Evolutionary conservation across 2,113 vertebrate species (phyloP), one percentile per base, ranked within the genome.

Genomic region (Poeciliopsis prolifica): DNA sequence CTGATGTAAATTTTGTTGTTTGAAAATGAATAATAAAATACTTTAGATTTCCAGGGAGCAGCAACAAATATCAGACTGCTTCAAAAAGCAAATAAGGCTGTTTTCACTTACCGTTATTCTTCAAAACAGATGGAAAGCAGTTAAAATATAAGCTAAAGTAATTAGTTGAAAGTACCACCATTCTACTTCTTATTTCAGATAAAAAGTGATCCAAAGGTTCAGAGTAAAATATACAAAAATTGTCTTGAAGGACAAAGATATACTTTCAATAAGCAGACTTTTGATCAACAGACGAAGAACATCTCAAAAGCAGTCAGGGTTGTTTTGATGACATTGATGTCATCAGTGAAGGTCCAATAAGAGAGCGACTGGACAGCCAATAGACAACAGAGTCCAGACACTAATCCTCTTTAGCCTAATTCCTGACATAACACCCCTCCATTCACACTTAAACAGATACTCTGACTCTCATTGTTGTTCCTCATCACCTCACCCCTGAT

Each of bases 401-500:
- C 61, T 94, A 93, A 94, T 94, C 93, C 87, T 81, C 62, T 44
- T 13, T 33, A 83, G 84, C 77, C 82, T 89, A 89, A 92, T 83
- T 93, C 89, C 82, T 82, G 75, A 67, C 81, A 68, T 79, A 79
- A 62, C 70, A 61, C 44, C 72, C 82, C 79, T 51, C 65, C 63
- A 35, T 40, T 31, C 12, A n/a, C 69, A 48, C 24, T 75, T 48
- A 74, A 42, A 22, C 48, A 66, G 67, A 79, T 44, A 69, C 72
- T 63, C 78, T 69, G 51, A 40, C 77, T 82, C 70, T 62, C 79
- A 65, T 75, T 87, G 81, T 80, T 83, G 66, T 80, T 65, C 75
- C 82, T 87, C 79, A 68, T 79, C 66, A 4, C 1, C 82, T 83
- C 2, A 0, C 2, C 72, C 64, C 4, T 2, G 84, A 92, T 89